These are phyloP conservation scores for Mactromeris polynyma DNA, from an alignment of 2,888 invertebrate genomes.

Conservation along the genomic window DNA sequence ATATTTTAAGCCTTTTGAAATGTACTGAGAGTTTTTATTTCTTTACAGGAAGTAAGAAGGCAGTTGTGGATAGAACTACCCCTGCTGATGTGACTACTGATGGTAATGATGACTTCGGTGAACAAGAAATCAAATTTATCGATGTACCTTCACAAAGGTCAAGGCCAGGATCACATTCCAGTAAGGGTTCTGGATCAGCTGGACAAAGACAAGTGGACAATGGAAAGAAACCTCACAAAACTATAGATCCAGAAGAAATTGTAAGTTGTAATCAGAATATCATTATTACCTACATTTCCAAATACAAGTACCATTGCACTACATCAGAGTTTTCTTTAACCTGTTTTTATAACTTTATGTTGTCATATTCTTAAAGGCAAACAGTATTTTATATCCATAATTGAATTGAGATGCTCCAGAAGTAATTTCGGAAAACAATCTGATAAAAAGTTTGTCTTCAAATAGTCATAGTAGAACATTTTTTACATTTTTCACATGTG, in stretches of 20 bases:
- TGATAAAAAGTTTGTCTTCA: too few species aligned
- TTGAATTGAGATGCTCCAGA: too few species aligned
- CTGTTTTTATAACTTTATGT: too few species aligned
- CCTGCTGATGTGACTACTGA: background rate
- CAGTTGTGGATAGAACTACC: background rate
- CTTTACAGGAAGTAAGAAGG: background rate
- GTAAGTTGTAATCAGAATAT: conserved; percentile 58
- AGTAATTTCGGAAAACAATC: too few species aligned
- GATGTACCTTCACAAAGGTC: conserved; percentile 63
- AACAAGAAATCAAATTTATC: conserved; percentile 64
- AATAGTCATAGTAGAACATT: too few species aligned
- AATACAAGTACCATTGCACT: background rate
- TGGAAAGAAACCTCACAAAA: conserved; percentile 63
- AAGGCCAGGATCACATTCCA: conserved; percentile 55
- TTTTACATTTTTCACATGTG: too few species aligned
- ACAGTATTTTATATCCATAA: too few species aligned
- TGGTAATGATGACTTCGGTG: conserved; percentile 26
- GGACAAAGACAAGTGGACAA: conserved; percentile 39
- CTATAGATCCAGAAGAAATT: conserved; percentile 72
- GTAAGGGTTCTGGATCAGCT: conserved; percentile 37
- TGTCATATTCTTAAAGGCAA: too few species aligned
- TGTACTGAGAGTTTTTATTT: background rate
- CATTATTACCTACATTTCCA: background rate
- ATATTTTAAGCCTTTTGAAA: background rate
- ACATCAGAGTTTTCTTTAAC: background rate